Evolutionary conservation across 2,113 vertebrate genomes (phyloP), one percentile per base, ranked within the genome.

Genomic region (Tragulus kanchil): DNA sequence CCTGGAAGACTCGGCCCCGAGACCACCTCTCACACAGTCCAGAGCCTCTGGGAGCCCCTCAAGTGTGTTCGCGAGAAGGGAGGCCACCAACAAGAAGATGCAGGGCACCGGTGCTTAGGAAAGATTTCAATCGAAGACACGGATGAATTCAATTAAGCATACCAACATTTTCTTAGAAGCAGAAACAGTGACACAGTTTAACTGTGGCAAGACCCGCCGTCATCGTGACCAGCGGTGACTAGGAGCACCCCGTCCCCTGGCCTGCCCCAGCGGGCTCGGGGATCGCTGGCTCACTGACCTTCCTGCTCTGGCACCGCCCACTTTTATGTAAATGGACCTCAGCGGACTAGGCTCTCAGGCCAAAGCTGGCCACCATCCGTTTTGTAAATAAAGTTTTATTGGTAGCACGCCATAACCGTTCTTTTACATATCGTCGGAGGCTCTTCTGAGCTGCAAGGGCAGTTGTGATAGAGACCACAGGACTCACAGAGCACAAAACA

Each of bases 201-300:
- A 14, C 69, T 13, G 11, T 5, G 0, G 3, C 3, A 65, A 73
- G 59, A 58, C 13, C 36, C 4, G 1, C 73, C 19, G 0, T 73
- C 59, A 8, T 1, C 5, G 0, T 2, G 17, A 31, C 1, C 21
- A 1, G 21, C 52, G 54, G 10, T 3, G 13, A n/a, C 81, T 26
- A 26, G 23, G 26, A 3, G 19, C 23, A 3, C 0, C 0, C 62
- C 13, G 26, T 31, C 13, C 62, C 59, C 13, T 0, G 3, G 28
- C 25, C 59, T 54, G 14, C 3, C 2, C 48, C 59, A 26, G n/a
- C 0, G 11, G 25, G 3, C 59, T 19, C 25, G 8, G 17, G 13
- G 36, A 36, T 36, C 36, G 36, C 36, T 36, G 36, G 36, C 36
- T 36, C 0, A 1, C 0, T 5, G 7, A 4, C 36, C 15, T 19